Base-by-base conservation (phyloP, 2,888 invertebrate genomes). In the Sericinus montela region DNA sequence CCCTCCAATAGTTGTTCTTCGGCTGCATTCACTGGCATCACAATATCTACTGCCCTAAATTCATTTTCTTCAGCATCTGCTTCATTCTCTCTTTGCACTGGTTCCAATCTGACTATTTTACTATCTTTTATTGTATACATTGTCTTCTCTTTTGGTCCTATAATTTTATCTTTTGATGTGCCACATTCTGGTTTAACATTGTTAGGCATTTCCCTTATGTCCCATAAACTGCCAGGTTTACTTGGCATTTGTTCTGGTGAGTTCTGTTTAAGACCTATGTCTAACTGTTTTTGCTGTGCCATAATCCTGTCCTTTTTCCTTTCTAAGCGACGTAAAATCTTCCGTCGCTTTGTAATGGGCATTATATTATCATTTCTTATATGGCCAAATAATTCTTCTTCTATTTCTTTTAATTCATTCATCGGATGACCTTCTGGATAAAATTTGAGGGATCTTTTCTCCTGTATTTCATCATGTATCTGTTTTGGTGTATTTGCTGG, bases 81-180 rank as follows among this genome's bases (percentile, higher is more conserved):
- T 46, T 58, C 55, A 29, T 51, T 47, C 8, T 48, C 54, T 1
- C 50, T 52, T 25, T 61, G 55, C 0, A 71, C 48, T 0, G 76
- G 76, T 48, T 85, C 79, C 14, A 90, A 53, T 49, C 85, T 71
- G 1, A 91, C 72, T 47, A 91, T 91, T 64, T 83, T 82, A 32
- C 83, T 84, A 49, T 91, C 74, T 58, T 75, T 83, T 25, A 91
- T 73, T 0, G 91, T 90, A 49, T 91, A 91, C 72, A 85, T 77
- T 41, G 80, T 80, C 45, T 64, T 67, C 35, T 76, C 69, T 55
- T 76, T 77, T 1, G 82, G 83, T 10, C 81, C 81, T 44, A 81
- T 64, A 0, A 65, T 40, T 53, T 42, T 57, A 42, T 51, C 49
- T 48, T 53, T 56, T 55, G 32, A 51, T 45, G 54, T 54, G 16